Percentiles rank a stretch among this genome's conserved stretches.
These are phyloP conservation scores for Copsychus sechellarum DNA, from an alignment of 2,113 vertebrate genomes.

Conservation along the genomic window DNA sequence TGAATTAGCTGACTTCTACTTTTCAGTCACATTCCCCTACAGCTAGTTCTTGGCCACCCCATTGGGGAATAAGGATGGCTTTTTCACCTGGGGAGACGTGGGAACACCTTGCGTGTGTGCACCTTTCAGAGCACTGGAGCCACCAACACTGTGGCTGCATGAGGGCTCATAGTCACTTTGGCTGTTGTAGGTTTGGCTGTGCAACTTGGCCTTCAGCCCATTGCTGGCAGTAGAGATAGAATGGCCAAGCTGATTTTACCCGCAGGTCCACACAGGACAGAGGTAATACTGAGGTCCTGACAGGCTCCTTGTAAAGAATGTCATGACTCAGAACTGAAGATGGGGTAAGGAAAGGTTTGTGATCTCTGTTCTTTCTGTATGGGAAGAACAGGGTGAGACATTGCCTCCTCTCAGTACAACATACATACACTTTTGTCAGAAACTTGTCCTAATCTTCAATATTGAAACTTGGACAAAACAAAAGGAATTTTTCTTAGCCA, in stretches of 20 bases:
- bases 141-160: accelerated
- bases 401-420: not conserved
- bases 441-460: not conserved
- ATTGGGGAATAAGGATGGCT: not conserved
- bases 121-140: not conserved
- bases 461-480: not conserved
- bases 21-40: not conserved
- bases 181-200: not conserved
- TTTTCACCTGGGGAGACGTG: accelerated
- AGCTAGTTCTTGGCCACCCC: not conserved
- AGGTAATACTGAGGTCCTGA: not conserved
- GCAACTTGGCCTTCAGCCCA: not conserved
- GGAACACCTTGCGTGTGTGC: not conserved
- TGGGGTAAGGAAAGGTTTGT: not conserved
- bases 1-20: not conserved
- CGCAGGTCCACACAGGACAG: not conserved
- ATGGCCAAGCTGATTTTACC: not conserved
- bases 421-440: not conserved
- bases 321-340: not conserved
- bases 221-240: not conserved
- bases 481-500: not conserved
- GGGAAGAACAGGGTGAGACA: accelerated
- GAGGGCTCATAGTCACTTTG: not conserved
- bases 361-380: not conserved
- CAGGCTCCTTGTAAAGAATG: not conserved